Conservation (phyloP, 2,113 vertebrate genomes). For the Carassius auratus region DNA sequence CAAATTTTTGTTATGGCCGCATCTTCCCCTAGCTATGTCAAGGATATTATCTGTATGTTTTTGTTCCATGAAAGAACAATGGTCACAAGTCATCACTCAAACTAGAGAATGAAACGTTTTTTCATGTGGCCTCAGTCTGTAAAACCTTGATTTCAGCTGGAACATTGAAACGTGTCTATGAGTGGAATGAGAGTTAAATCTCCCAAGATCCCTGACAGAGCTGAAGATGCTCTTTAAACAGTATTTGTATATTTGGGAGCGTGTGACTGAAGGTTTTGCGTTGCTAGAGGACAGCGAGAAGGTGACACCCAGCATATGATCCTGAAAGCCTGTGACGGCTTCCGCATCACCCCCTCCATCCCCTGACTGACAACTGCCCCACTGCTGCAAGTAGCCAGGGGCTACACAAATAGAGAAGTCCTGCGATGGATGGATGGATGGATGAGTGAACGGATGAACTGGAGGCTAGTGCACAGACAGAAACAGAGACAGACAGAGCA, state of each 20-base stretch:
- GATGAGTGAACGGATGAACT: conserved; percentile 51
- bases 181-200: not conserved
- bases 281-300: conserved; percentile 18
- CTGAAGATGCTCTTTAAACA: conserved; percentile 23
- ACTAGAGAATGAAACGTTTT: not conserved
- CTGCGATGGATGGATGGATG: conserved; percentile 40
- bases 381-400: conserved; percentile 58
- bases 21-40: too few species aligned
- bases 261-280: conserved; percentile 8
- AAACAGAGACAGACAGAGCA: conserved; percentile 65
- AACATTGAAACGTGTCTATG: not conserved
- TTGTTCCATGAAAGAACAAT: too few species aligned
- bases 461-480: conserved; percentile 63
- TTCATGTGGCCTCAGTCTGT: not conserved
- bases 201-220: not conserved
- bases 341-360: conserved; percentile 59
- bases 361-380: conserved; percentile 65
- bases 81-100: not conserved
- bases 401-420: conserved; percentile 58
- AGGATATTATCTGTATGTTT: too few species aligned
- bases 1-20: too few species aligned
- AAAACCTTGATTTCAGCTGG: not conserved
- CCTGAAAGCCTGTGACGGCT: conserved; percentile 74
- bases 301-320: conserved; percentile 77
- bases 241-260: conserved; percentile 25